Conservation (phyloP, 2,113 vertebrate genomes). For the Charadrius vociferus region DNA sequence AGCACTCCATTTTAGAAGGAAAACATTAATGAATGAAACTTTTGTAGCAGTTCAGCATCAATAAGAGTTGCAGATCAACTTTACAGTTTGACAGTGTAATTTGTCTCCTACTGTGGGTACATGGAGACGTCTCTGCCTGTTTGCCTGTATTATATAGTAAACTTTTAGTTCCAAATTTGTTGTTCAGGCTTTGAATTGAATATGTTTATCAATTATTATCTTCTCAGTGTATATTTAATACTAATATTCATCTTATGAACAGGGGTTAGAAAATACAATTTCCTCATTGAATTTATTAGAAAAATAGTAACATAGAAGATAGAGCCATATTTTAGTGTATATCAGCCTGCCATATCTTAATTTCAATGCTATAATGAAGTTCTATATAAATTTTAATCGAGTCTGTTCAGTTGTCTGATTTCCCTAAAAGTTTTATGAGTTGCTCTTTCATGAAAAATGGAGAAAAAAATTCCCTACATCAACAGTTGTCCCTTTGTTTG, state of each 20-base stretch:
- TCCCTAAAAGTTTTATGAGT: not conserved
- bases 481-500: slow-evolving; percentile 35
- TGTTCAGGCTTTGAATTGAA: not conserved
- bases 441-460: not conserved
- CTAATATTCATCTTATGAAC: not conserved
- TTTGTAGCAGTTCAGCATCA: not conserved
- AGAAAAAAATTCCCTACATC: not conserved
- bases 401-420: not conserved
- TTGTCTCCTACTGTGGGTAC: not conserved
- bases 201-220: not conserved
- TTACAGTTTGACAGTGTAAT: not conserved
- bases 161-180: not conserved
- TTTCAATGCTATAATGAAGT: not conserved
- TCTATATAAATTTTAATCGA: not conserved
- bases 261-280: not conserved
- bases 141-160: not conserved
- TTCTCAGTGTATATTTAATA: not conserved
- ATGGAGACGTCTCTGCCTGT: not conserved
- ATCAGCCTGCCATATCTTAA: not conserved
- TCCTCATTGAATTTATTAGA: not conserved
- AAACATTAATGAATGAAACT: not conserved
- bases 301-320: not conserved
- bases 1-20: rapidly evolving
- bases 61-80: not conserved
- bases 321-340: not conserved